Evolutionary conservation across 2,113 vertebrate species (phyloP).

Genomic region (Varanus komodoensis): DNA sequence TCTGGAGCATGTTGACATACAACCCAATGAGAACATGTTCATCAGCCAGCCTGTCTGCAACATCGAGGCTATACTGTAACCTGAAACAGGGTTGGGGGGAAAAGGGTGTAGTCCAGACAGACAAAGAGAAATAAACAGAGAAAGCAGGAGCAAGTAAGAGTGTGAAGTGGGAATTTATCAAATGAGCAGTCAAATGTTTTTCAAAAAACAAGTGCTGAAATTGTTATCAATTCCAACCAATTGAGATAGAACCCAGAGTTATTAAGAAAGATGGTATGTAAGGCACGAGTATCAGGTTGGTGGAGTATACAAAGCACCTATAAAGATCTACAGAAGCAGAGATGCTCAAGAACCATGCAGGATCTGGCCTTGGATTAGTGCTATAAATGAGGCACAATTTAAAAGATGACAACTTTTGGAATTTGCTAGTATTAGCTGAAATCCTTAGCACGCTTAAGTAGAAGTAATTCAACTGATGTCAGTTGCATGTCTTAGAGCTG

Average conservation of each 20-base stretch:
- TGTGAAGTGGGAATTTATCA: constrained; percentile 59
- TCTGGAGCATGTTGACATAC: constrained; percentile 97
- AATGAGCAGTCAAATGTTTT: constrained; percentile 37
- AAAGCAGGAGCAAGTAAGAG: constrained; percentile 66
- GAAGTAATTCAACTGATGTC: not conserved
- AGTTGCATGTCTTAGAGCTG: not conserved
- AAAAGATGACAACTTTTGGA: constrained; percentile 28
- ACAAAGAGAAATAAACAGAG: constrained; percentile 66
- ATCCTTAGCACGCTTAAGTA: not conserved
- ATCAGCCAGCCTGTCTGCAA: constrained; percentile 98
- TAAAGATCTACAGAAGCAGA: constrained; percentile 22
- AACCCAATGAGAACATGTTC: constrained; percentile 98
- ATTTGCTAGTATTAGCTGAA: not conserved
- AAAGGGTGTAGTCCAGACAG: constrained; percentile 60
- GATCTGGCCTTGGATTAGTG: not conserved
- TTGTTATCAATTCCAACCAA: constrained; percentile 38
- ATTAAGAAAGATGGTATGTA: constrained; percentile 13
- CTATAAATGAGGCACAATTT: constrained; percentile 19
- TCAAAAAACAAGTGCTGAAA: constrained; percentile 33
- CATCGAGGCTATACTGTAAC: constrained; percentile 96
- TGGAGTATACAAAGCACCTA: not conserved
- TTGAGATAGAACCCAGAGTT: not conserved
- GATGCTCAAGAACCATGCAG: constrained; percentile 23
- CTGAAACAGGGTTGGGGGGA: constrained; percentile 82
- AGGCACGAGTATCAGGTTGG: not conserved